Percentiles rank a stretch among this genome's conserved stretches.
Conservation (phyloP, 1,140 invertebrate species). For the Trachymyrmex cornetzi region DNA sequence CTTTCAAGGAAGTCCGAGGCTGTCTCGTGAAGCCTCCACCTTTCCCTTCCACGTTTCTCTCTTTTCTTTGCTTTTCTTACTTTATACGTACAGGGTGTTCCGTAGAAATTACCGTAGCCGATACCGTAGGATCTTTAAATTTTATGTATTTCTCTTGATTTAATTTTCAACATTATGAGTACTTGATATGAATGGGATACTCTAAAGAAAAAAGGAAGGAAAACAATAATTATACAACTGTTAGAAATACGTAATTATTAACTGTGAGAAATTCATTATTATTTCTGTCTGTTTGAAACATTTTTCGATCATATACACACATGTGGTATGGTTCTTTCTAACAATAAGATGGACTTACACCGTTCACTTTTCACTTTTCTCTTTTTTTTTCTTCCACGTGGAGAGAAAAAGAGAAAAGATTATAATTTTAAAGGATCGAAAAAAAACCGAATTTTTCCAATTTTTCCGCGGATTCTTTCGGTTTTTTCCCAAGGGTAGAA, state of each 20-base stretch:
- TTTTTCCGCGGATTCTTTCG: too few species aligned
- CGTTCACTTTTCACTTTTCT: too few species aligned
- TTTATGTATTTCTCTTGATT: neutral
- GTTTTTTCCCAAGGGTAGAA: too few species aligned
- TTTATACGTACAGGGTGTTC: slow-evolving; percentile 34
- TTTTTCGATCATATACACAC: neutral
- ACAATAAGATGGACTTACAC: too few species aligned
- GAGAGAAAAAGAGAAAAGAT: too few species aligned
- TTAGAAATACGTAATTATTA: slow-evolving; percentile 13
- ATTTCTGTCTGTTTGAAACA: neutral
- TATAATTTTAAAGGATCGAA: too few species aligned
- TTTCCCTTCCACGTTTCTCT: slow-evolving; percentile 52
- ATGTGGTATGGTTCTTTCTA: neutral
- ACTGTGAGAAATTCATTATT: neutral
- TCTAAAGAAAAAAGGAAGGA: neutral
- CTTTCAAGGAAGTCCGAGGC: slow-evolving; percentile 61
- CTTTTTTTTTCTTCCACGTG: too few species aligned
- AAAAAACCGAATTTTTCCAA: too few species aligned
- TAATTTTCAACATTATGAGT: neutral
- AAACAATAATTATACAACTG: neutral
- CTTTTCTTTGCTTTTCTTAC: slow-evolving; percentile 51
- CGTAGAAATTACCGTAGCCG: slow-evolving; percentile 50
- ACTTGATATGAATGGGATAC: neutral
- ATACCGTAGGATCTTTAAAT: slow-evolving; percentile 25
- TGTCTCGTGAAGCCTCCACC: slow-evolving; percentile 33